Conservation (phyloP, 2,888 invertebrate genomes). For the Hirtodrosophila histrioides region DNA sequence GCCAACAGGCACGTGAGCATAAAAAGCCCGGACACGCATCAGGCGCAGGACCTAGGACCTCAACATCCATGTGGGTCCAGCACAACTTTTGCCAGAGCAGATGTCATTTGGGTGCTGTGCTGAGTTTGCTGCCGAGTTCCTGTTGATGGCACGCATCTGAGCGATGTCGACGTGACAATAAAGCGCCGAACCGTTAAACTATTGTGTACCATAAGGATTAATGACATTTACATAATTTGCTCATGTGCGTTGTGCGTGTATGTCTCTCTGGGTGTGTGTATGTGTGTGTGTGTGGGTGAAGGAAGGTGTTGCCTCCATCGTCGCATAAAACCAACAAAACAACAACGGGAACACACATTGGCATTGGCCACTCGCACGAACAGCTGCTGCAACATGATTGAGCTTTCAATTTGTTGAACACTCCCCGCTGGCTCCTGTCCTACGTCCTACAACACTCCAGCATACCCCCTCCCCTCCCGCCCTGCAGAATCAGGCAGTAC, state of each 20-base stretch:
- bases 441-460: no score
- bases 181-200: conserved; percentile 80
- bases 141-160: conserved; percentile 55
- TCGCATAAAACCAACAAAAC: conserved; percentile 57
- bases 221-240: conserved; percentile 81
- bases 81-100: conserved; percentile 10
- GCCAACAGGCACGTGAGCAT: conserved; percentile 53
- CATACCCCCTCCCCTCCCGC: background rate
- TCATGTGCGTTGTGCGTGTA: conserved; percentile 43
- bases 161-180: conserved; percentile 76
- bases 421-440: no score
- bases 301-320: conserved; percentile 28
- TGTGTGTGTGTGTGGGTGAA: conserved; percentile 1
- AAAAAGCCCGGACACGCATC: conserved; percentile 59
- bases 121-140: conserved; percentile 43
- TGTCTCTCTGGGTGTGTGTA: conserved; percentile 22
- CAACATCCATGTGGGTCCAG: conserved; percentile 16
- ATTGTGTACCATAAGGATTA: conserved; percentile 80
- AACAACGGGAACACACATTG: conserved; percentile 44
- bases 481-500: conserved; percentile 12
- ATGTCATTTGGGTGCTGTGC: conserved; percentile 35
- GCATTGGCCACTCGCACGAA: conserved; percentile 68
- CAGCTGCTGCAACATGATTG: conserved; percentile 81
- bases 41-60: conserved; percentile 28
- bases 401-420: conserved; percentile 78